Conservation (phyloP, 2,113 vertebrate genomes). For the Tachuris rubrigastra region DNA sequence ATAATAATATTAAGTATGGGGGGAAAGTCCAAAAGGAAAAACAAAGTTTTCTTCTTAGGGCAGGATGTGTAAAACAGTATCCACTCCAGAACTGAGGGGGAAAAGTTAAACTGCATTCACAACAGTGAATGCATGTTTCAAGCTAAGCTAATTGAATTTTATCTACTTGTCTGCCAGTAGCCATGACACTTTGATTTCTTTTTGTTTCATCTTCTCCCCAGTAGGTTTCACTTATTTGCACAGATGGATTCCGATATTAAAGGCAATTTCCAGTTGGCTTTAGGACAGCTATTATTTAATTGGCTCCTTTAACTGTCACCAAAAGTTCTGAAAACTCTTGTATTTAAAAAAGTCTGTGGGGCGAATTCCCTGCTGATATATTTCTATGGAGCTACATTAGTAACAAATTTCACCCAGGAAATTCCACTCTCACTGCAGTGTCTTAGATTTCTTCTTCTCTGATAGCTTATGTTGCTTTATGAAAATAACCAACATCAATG, state of each 20-base stretch:
- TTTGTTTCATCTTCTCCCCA: conserved; percentile 13
- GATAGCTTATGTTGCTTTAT: not conserved
- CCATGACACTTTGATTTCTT: not conserved
- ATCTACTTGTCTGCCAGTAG: not conserved
- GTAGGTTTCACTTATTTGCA: not conserved
- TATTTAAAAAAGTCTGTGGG: not conserved
- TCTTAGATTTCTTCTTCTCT: not conserved
- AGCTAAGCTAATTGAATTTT: conserved; percentile 7
- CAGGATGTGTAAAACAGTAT: not conserved
- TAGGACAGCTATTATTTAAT: conserved; percentile 38
- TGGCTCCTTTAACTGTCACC: not conserved
- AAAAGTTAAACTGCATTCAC: not conserved
- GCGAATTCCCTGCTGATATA: not conserved
- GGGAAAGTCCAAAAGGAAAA: not conserved
- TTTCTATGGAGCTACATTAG: not conserved
- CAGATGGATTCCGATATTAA: conserved; percentile 7
- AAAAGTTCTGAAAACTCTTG: conserved; percentile 1
- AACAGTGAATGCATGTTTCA: not conserved
- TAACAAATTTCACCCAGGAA: not conserved
- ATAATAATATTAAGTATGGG: not conserved
- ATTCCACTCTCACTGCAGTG: not conserved
- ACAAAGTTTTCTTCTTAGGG: not conserved
- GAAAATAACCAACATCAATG: not conserved
- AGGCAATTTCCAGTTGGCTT: conserved; percentile 37
- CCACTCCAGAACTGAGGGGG: not conserved